Conservation (phyloP, 2,113 vertebrate species). For the Corydoras maculifer region DNA sequence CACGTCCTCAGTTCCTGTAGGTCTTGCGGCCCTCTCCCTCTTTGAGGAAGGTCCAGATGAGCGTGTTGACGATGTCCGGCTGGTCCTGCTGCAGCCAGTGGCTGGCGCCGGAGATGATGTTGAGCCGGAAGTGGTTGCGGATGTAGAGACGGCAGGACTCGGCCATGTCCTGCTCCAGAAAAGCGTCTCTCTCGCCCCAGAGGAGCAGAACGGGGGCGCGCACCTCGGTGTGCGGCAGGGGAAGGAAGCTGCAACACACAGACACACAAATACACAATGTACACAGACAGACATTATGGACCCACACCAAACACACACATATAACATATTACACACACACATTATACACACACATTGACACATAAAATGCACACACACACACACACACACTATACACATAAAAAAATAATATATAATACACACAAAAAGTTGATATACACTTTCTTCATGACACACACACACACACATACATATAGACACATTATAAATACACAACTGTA, state of each 20-base stretch:
- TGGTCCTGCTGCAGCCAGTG: slow-evolving; percentile 98
- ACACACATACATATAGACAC: too few species aligned
- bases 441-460: too few species aligned
- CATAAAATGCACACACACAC: too few species aligned
- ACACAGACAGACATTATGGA: too few species aligned
- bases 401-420: too few species aligned
- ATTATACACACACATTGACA: too few species aligned
- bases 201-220: slow-evolving; percentile 83
- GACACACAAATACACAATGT: background rate
- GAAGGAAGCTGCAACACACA: slow-evolving; percentile 72
- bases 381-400: too few species aligned
- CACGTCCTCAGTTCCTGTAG: slow-evolving; percentile 63
- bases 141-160: slow-evolving; percentile 88
- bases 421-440: too few species aligned
- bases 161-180: slow-evolving; percentile 92
- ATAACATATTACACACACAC: too few species aligned
- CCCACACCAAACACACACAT: too few species aligned
- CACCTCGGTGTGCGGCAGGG: slow-evolving; percentile 80
- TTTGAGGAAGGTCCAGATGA: slow-evolving; percentile 98
- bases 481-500: too few species aligned
- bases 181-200: slow-evolving; percentile 90
- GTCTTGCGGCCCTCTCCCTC: slow-evolving; percentile 81
- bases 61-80: slow-evolving; percentile 91
- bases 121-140: slow-evolving; percentile 88
- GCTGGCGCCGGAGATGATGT: slow-evolving; percentile 88